phyloP scores from a whole-genome alignment of 2,797 vertebrate genomes.

The Catharus ustulatus region DNA sequence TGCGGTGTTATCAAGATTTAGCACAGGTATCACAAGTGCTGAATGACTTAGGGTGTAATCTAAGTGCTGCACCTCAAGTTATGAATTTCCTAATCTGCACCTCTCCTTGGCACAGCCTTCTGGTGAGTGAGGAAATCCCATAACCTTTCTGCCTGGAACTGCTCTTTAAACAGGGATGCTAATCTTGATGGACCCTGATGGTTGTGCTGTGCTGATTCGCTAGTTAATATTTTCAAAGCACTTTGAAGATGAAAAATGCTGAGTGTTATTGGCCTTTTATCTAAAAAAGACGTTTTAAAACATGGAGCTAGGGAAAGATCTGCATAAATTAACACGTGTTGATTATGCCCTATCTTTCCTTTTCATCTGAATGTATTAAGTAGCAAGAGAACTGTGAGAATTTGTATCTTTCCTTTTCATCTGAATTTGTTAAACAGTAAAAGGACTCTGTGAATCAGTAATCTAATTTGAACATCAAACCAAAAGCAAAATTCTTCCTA shows the following conservation, averaged over 20 bases:
- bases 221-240: conserved; percentile 59
- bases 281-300: conserved; percentile 64
- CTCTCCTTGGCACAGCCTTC: neutral
- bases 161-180: neutral
- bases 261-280: conserved; percentile 66
- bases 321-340: conserved; percentile 71
- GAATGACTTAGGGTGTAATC: neutral
- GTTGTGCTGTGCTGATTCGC: neutral
- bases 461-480: conserved; percentile 73
- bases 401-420: conserved; percentile 72
- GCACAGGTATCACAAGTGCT: rapidly evolving
- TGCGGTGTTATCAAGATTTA: neutral
- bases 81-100: conserved; percentile 8
- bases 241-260: conserved; percentile 68
- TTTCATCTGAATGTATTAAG: conserved; percentile 69
- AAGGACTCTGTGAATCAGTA: conserved; percentile 60
- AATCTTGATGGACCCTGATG: conserved; percentile 38
- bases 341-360: conserved; percentile 60
- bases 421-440: conserved; percentile 66
- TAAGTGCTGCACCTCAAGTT: neutral
- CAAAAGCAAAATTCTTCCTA: conserved; percentile 57
- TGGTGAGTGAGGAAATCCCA: neutral
- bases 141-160: conserved; percentile 3
- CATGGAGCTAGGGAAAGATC: conserved; percentile 57
- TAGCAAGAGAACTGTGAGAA: conserved; percentile 47